phyloP scores from a whole-genome alignment of 2,888 invertebrate species.

The Pseudanteris insignis region DNA sequence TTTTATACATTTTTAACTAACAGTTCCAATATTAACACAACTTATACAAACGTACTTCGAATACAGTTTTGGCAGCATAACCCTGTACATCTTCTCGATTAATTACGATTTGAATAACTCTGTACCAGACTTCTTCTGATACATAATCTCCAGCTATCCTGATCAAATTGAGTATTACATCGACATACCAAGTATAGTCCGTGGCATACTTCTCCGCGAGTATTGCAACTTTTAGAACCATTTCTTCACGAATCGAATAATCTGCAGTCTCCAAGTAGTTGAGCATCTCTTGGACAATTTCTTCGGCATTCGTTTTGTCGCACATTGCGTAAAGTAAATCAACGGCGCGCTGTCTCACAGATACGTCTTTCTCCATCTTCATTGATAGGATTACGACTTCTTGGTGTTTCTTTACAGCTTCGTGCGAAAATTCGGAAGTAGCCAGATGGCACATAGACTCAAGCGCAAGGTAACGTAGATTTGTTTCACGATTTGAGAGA shows the following conservation, averaged over 20 bases:
- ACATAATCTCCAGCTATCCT: conserved; percentile 99
- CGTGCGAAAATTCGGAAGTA: conserved; percentile 98
- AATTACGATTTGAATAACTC: conserved; percentile 99
- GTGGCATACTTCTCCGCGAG: conserved; percentile 99
- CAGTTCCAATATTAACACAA: too few species aligned
- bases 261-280: conserved; percentile 99
- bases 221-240: conserved; percentile 99
- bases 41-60: conserved; percentile 76
- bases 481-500: conserved; percentile 95
- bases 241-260: conserved; percentile 99
- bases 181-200: conserved; percentile 98
- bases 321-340: conserved; percentile 99
- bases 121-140: conserved; percentile 99
- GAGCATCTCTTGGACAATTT: conserved; percentile 99
- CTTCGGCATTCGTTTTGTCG: conserved; percentile 98
- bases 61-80: conserved; percentile 99
- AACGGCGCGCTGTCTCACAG: conserved; percentile 96
- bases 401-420: conserved; percentile 99
- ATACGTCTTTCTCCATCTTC: conserved; percentile 99
- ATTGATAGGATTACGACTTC: conserved; percentile 98
- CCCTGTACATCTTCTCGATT: conserved; percentile 99
- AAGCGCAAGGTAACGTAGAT: conserved; percentile 94
- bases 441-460: conserved; percentile 99
- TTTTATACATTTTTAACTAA: too few species aligned
- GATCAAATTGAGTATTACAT: conserved; percentile 97